phyloP scores from a whole-genome alignment of 2,888 invertebrate genomes.

The Agrochola circellaris region DNA sequence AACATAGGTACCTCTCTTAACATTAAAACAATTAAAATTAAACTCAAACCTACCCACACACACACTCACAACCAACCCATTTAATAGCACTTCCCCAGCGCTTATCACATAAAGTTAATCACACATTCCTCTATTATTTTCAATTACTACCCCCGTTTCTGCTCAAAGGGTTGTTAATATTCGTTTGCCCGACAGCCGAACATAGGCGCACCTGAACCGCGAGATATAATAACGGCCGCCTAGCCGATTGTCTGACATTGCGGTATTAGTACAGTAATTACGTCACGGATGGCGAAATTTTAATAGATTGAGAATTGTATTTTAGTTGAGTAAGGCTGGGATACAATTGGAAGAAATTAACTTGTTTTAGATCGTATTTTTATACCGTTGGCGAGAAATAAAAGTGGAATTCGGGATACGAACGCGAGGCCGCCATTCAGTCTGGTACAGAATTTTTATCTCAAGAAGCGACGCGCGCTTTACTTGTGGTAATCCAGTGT shows the following conservation, averaged over 20 bases:
- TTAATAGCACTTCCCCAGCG: slow-evolving; percentile 38
- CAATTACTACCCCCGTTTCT: slow-evolving; percentile 78
- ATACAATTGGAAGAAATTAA: slow-evolving; percentile 13
- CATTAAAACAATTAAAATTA: slow-evolving; percentile 25
- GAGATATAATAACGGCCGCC: slow-evolving; percentile 65
- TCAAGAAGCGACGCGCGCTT: too few relatives aligned
- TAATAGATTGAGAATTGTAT: slow-evolving; percentile 65
- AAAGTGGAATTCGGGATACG: background rate
- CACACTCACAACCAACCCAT: slow-evolving; percentile 11
- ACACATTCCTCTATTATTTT: slow-evolving; percentile 85
- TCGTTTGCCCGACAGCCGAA: slow-evolving; percentile 81
- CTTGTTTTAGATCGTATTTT: too few relatives aligned
- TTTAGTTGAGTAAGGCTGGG: slow-evolving; percentile 50
- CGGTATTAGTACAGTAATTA: slow-evolving; percentile 83
- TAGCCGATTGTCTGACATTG: slow-evolving; percentile 69
- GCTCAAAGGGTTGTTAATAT: slow-evolving; percentile 89
- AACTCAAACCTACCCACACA: slow-evolving; percentile 10
- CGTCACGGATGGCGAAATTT: slow-evolving; percentile 69
- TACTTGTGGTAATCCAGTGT: too few relatives aligned
- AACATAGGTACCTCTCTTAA: background rate
- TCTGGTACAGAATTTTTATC: background rate
- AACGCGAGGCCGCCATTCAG: background rate
- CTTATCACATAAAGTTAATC: slow-evolving; percentile 72
- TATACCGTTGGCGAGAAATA: background rate
- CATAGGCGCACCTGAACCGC: slow-evolving; percentile 72